Base-by-base conservation (phyloP, 1,140 invertebrate species). In the Mactra quadrangularis region DNA sequence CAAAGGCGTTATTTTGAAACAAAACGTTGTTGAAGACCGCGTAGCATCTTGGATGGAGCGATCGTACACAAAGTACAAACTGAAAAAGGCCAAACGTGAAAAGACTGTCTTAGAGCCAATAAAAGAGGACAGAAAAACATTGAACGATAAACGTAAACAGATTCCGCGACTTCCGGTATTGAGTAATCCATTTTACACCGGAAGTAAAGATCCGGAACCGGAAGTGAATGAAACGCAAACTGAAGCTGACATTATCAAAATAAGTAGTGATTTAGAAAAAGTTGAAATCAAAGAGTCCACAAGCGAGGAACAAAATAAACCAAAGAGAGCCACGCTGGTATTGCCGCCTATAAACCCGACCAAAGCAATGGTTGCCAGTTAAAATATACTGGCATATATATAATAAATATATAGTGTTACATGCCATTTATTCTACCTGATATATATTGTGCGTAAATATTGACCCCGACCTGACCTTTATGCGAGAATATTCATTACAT, bases 21-120 rank as follows among this genome's bases (percentile, higher is more conserved):
- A 31, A 33, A 82, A 57, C 7, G 52, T 64, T 41, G 70, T 66
- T 6, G 33, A 82, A 64, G 45, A 78, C 22, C 59, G 62, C 1
- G 75, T 78, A 13, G 38, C 47, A 27, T 31, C 29, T 31, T 74
- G 70, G 68, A 60, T 74, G 50, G 79, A 74, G 62, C 50, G 68
- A 19, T 81, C 77, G 17, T 74, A 82, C 27, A 82, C 70, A 17
- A 82, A 82, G 66, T 66, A 64, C 29, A 82, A 82, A 55, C 57
- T 74, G 35, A 64, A 35, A 41, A 22, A 71, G 38, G 41, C 70
- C n/a, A 82, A 82, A 50, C 38, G 55, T 3, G 68, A 72, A 31
- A 57, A 71, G 25, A 82, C 66, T 4, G 71, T 25, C 47, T 29
- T 82, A 13, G 79, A 74, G 25, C 45, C 55, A 50, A 74, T 78